phyloP scores from a whole-genome alignment of 2,113 vertebrate species.

The Amphiprion percula region DNA sequence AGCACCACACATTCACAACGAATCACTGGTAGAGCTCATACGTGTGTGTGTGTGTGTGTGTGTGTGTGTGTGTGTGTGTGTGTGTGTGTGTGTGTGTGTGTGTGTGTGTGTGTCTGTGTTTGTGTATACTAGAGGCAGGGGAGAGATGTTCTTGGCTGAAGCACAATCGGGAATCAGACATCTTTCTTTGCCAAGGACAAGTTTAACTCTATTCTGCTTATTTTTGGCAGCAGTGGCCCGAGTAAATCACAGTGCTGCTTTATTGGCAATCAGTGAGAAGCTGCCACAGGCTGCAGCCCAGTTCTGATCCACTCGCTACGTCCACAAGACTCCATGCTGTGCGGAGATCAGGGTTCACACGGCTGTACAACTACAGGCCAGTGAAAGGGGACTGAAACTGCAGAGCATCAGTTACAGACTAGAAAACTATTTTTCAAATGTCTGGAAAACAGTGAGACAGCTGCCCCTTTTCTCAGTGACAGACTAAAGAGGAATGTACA shows the following conservation, averaged over 20 bases:
- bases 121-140: conserved; percentile 66
- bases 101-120: conserved; percentile 50
- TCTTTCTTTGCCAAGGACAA: conserved; percentile 72
- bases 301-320: conserved; percentile 33
- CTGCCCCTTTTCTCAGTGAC: conserved; percentile 45
- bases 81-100: not conserved
- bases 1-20: conserved; percentile 47
- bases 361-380: conserved; percentile 12
- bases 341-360: conserved; percentile 48
- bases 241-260: conserved; percentile 66
- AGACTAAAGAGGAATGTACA: conserved; percentile 39
- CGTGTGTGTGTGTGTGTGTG: conserved; percentile 4
- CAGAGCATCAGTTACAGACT: conserved; percentile 19
- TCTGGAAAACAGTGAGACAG: conserved; percentile 29
- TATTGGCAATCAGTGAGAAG: conserved; percentile 54
- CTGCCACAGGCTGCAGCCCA: conserved; percentile 49
- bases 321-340: conserved; percentile 43
- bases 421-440: conserved; percentile 36
- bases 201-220: conserved; percentile 77
- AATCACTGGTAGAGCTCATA: conserved; percentile 24
- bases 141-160: conserved; percentile 75
- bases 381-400: conserved; percentile 24
- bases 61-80: not conserved
- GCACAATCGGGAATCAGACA: conserved; percentile 74
- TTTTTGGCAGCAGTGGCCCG: conserved; percentile 65